Evolutionary conservation across 2,113 vertebrate species (phyloP), one percentile per base, ranked within the genome.

Genomic region (Mesocricetus auratus): DNA sequence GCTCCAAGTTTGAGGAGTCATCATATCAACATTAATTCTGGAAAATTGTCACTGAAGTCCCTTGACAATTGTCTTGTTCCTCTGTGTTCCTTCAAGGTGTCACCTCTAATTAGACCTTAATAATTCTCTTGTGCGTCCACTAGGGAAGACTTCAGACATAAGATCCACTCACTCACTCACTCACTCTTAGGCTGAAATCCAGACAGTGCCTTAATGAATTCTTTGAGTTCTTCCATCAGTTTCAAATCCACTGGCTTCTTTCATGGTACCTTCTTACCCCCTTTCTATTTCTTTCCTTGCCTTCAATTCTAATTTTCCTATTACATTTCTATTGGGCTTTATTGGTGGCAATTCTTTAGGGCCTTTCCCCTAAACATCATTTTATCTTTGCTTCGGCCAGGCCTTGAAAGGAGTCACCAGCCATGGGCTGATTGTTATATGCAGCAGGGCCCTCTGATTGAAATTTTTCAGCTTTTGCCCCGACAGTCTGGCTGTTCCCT

Each of bases 301-400:
- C 50, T n/a, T 81, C 42, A 93, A 50, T 33, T 75, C 74, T 62
- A 50, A 77, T 66, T 62, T 9, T 47, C 26, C 5, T 83, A 22
- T 26, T 53, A 53, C 53, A 53, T 69, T 68, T 53, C 62, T 87
- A 36, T 10, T 58, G 39, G 73, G 53, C 11, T 94, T 83, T 42
- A 91, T 8, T 26, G 19, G 8, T 45, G 13, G n/a, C 17, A 91
- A 69, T 47, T 47, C 83, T 74, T 45, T 89, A 75, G 71, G 10
- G 42, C 21, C 53, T 91, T 69, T 62, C 60, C 64, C 13, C n/a
- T 21, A 58, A 83, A 69, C 24, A 5, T 36, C 56, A 62, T 53
- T 92, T 88, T 74, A 95, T 50, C 79, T 94, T 77, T 86, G 58
- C 71, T 93, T 87, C 90, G 16, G 19, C 4, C 2, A 74, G 68